phyloP scores from a whole-genome alignment of 2,888 invertebrate genomes.

The Sinotaia quadrata region DNA sequence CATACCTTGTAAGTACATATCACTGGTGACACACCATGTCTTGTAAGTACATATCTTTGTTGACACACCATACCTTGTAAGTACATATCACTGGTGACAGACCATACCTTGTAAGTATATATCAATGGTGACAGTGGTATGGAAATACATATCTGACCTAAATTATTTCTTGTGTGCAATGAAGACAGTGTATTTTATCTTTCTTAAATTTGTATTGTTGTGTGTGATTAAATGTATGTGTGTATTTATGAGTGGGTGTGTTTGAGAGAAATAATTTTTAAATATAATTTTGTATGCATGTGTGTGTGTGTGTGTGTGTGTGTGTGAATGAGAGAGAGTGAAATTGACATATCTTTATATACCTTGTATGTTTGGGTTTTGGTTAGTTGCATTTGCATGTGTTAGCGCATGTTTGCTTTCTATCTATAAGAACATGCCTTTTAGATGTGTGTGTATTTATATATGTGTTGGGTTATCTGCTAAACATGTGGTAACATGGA shows the following conservation, averaged over 20 bases:
- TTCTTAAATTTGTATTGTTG: not conserved
- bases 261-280: not conserved
- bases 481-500: not conserved
- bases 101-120: too few species aligned
- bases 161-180: too few species aligned
- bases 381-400: constrained; percentile 6
- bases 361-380: not conserved
- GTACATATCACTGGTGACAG: too few species aligned
- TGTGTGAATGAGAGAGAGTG: too few species aligned
- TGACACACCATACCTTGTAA: too few species aligned
- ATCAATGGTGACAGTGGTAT: too few species aligned
- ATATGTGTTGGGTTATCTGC: not conserved
- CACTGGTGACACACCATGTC: too few species aligned
- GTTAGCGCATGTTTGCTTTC: not conserved
- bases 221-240: not conserved
- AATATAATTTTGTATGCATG: not conserved
- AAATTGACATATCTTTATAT: too few species aligned
- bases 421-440: not conserved
- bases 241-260: not conserved
- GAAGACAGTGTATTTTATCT: not conserved
- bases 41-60: too few species aligned
- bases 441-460: constrained; percentile 7
- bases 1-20: too few species aligned
- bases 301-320: constrained; percentile 12
- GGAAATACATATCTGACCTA: too few species aligned